A percentile compares a stretch with the other conserved stretches of the same genome.
Evolutionary conservation across 2,888 invertebrate genomes (phyloP).

Genomic region (Agelastica alni): DNA sequence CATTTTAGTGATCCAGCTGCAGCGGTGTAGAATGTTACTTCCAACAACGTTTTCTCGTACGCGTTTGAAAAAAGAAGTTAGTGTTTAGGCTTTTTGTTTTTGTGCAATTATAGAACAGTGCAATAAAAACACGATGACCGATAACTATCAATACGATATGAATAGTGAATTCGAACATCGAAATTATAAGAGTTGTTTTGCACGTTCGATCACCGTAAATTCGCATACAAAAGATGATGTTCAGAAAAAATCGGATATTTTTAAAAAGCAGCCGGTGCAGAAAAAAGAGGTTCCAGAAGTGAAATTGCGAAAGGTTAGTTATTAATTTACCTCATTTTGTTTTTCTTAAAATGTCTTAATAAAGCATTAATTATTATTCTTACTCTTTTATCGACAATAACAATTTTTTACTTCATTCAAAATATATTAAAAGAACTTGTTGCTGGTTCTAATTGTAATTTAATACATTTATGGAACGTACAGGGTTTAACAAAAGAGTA

Average conservation of each 20-base stretch:
- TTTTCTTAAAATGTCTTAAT: no score
- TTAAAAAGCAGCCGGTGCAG: slow-evolving; percentile 19
- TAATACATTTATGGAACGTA: no score
- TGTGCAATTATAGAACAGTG: not conserved
- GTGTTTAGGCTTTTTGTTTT: not conserved
- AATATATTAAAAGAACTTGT: no score
- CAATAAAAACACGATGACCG: slow-evolving; percentile 35
- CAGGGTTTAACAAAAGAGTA: no score
- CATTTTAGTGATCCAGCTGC: slow-evolving; percentile 30
- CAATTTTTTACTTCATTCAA: no score
- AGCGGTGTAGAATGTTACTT: slow-evolving; percentile 14
- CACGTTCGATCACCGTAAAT: slow-evolving; percentile 53
- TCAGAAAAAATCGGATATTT: slow-evolving; percentile 8
- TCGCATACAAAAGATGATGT: slow-evolving; percentile 44
- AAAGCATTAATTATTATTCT: no score
- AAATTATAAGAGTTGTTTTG: slow-evolving; percentile 54
- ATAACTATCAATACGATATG: slow-evolving; percentile 42
- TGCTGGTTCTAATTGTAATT: no score
- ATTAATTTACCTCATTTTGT: no score
- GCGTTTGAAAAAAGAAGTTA: no score
- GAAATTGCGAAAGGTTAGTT: slow-evolving; percentile 40
- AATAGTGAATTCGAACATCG: slow-evolving; percentile 47
- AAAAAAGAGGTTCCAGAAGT: slow-evolving; percentile 28
- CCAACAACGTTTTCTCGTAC: not conserved
- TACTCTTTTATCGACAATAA: no score